A percentile compares a stretch with the other conserved stretches of the same genome.
phyloP scores from a whole-genome alignment of 2,113 vertebrate species.

The Danio rerio region GRCz12tu NC_133181.1:52333001-52333500 shows the following conservation, averaged over 20 bases:
- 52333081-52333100: not conserved
- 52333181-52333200: constrained; percentile 17
- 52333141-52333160: constrained; percentile 1
- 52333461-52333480: no score
- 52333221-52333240: constrained; percentile 64
- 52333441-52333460: no score
- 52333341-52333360: no score
- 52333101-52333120: not conserved
- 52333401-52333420: no score
- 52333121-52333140: constrained; percentile 7
- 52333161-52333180: not conserved
- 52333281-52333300: constrained; percentile 35
- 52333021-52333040: constrained; percentile 19
- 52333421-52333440: no score
- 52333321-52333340: not conserved
- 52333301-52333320: constrained; percentile 28
- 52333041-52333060: constrained; percentile 35
- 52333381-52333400: no score
- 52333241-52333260: constrained; percentile 65
- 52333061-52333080: constrained; percentile 2
- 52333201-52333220: constrained; percentile 51
- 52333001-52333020: constrained; percentile 18
- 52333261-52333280: constrained; percentile 71
- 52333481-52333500: no score
- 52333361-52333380: no score